These are phyloP conservation scores for Meriones unguiculatus DNA, from an alignment of 2,113 vertebrate species.

Conservation along the genomic window DNA sequence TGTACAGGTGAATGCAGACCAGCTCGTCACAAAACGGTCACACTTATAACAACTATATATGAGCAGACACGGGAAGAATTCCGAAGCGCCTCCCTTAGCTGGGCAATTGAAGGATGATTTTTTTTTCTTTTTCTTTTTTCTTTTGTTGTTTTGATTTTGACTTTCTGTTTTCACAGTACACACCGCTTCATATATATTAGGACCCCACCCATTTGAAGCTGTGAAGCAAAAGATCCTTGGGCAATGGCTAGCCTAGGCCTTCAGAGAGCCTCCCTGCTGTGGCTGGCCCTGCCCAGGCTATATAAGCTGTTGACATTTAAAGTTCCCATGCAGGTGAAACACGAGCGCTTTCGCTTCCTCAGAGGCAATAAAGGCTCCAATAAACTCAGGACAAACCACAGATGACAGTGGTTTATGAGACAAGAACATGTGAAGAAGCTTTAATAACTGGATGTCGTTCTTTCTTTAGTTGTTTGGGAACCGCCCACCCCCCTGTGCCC, in stretches of 20 bases:
- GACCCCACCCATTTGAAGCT: neutral
- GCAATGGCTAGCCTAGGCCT: neutral
- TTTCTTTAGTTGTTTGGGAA: neutral
- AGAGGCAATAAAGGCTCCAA: constrained; percentile 12
- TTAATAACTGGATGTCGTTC: neutral
- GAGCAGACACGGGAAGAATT: neutral
- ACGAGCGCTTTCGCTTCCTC: neutral
- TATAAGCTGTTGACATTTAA: neutral
- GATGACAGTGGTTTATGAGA: neutral
- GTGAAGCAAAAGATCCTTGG: neutral
- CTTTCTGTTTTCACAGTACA: neutral
- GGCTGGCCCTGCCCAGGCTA: neutral
- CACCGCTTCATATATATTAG: neutral
- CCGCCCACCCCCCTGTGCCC: neutral
- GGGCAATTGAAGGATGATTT: neutral
- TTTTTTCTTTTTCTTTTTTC: neutral
- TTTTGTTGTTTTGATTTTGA: neutral
- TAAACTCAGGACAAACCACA: constrained; percentile 60
- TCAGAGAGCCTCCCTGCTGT: neutral
- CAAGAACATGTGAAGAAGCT: neutral
- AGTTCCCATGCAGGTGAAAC: constrained; percentile 46
- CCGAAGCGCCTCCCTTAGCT: neutral
- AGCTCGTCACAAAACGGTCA: neutral
- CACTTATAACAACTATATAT: neutral
- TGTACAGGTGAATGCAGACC: no score